Percentiles rank a stretch among this genome's conserved stretches.
phyloP scores from a whole-genome alignment of 30 jellyfish, hydroid and myxozoan species.

The Sanderia malayensis region DNA sequence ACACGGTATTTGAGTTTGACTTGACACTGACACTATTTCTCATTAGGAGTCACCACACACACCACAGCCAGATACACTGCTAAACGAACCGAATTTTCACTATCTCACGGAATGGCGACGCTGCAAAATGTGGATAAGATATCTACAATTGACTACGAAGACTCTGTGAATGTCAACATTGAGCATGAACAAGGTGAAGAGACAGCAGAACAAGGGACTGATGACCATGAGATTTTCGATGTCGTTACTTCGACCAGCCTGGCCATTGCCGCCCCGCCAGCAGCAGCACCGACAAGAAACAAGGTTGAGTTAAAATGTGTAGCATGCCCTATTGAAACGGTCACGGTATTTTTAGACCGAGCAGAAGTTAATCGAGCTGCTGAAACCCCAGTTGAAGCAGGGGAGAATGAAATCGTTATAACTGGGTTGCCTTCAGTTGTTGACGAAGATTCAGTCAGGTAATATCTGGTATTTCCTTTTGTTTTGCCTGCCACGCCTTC shows the following conservation, averaged over 20 bases:
- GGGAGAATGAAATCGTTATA: slow-evolving; percentile 70
- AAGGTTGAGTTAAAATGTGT: background rate
- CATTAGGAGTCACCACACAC: too few species aligned
- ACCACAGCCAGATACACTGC: too few species aligned
- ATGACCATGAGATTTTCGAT: background rate
- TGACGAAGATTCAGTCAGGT: slow-evolving; percentile 87
- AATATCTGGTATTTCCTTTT: too few species aligned
- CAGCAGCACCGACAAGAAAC: background rate
- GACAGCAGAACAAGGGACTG: background rate
- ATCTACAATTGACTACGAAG: slow-evolving; percentile 52
- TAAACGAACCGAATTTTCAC: too few species aligned
- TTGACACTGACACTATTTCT: too few species aligned
- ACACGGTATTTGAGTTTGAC: too few species aligned
- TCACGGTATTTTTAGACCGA: slow-evolving; percentile 87
- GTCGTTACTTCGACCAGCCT: background rate
- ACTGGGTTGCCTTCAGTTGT: slow-evolving; percentile 70
- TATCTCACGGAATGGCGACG: background rate
- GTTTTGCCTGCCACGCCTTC: too few species aligned
- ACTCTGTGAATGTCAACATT: slow-evolving; percentile 44
- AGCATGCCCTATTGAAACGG: slow-evolving; percentile 75
- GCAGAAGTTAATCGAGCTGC: slow-evolving; percentile 90
- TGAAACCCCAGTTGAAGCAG: slow-evolving; percentile 33
- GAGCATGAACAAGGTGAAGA: too few species aligned
- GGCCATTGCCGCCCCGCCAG: too few species aligned
- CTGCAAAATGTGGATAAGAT: background rate